Evolutionary conservation across 2,113 vertebrate genomes (phyloP).

Genomic region (Tragelaphus buxtoni): DNA sequence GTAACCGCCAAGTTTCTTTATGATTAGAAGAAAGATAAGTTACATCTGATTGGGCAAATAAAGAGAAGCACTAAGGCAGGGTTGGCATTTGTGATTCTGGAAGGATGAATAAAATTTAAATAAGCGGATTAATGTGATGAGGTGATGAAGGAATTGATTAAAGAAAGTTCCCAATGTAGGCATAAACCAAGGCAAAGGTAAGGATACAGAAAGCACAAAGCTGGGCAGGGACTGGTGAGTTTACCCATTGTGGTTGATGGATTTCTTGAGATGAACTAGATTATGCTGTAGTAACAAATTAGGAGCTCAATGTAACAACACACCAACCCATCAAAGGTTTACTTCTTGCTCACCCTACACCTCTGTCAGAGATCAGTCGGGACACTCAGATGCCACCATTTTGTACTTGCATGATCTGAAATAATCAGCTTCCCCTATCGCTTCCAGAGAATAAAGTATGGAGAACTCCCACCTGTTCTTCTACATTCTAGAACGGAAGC

Average conservation of each 20-base stretch:
- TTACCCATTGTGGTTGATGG: background rate
- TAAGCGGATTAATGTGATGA: background rate
- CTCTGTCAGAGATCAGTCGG: background rate
- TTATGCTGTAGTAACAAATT: background rate
- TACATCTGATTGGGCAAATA: background rate
- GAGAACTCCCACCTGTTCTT: background rate
- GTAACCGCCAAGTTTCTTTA: background rate
- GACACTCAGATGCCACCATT: background rate
- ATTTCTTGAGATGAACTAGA: background rate
- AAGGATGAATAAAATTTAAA: background rate
- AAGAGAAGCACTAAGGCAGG: background rate
- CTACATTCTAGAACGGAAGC: background rate
- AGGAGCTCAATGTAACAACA: background rate
- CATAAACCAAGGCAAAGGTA: background rate
- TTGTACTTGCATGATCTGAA: background rate
- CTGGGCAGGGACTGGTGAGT: background rate
- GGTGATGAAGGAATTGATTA: background rate
- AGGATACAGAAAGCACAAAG: background rate
- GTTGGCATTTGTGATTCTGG: background rate
- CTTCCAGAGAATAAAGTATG: background rate
- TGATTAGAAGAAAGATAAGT: background rate
- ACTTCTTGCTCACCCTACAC: background rate
- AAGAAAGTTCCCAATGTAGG: background rate
- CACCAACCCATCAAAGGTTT: background rate
- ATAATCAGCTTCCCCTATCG: background rate